Evolutionary conservation across 2,888 invertebrate genomes (phyloP).

Genomic region (Nineta flava): DNA sequence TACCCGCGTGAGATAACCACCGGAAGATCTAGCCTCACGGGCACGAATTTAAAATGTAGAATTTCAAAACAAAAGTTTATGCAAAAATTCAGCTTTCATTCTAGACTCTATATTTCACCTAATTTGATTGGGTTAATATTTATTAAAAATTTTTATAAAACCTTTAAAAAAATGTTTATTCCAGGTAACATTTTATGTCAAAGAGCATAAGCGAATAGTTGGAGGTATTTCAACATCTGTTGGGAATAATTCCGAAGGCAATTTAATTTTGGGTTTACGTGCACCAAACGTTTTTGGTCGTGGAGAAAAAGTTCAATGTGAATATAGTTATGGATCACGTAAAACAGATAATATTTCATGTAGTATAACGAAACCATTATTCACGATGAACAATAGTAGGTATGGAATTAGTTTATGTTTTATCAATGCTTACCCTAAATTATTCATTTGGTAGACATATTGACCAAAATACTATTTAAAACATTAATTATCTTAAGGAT

Average conservation of each 20-base stretch:
- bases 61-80: too few relatives aligned
- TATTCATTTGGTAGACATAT: too few relatives aligned
- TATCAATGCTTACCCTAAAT: too few relatives aligned
- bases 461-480: too few relatives aligned
- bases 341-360: slow-evolving; percentile 67
- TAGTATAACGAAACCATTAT: slow-evolving; percentile 69
- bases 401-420: slow-evolving; percentile 30
- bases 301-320: slow-evolving; percentile 67
- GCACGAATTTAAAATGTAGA: too few relatives aligned
- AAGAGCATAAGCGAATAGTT: slow-evolving; percentile 63
- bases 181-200: slow-evolving; percentile 73
- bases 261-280: slow-evolving; percentile 55
- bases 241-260: slow-evolving; percentile 76
- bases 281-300: slow-evolving; percentile 76
- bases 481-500: too few relatives aligned
- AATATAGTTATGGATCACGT: slow-evolving; percentile 74
- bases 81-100: too few relatives aligned
- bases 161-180: slow-evolving; percentile 12
- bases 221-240: slow-evolving; percentile 78
- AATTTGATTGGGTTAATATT: too few relatives aligned
- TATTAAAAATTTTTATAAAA: too few relatives aligned
- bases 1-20: too few relatives aligned
- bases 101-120: too few relatives aligned
- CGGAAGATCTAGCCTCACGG: too few relatives aligned
- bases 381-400: slow-evolving; percentile 34